A percentile compares a stretch with the other conserved stretches of the same genome.
These are phyloP conservation scores for Psophia crepitans DNA, from an alignment of 2,113 vertebrate genomes.

Conservation along the genomic window DNA sequence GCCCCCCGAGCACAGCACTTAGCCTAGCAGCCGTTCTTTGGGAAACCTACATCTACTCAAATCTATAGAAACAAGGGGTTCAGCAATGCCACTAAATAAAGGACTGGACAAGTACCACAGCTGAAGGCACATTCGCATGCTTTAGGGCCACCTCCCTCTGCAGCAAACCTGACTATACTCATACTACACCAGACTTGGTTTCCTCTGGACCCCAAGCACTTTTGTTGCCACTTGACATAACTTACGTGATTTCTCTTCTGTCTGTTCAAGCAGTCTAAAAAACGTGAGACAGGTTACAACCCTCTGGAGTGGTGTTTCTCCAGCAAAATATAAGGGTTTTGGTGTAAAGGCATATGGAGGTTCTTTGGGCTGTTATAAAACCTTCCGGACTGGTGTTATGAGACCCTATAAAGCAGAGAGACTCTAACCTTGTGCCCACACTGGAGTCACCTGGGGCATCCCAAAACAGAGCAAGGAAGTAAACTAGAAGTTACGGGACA, in stretches of 20 bases:
- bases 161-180: neutral
- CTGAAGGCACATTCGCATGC: neutral
- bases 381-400: neutral
- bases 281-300: neutral
- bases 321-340: neutral
- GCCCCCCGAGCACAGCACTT: neutral
- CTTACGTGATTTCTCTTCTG: neutral
- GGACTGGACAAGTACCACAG: neutral
- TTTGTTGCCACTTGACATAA: neutral
- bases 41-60: neutral
- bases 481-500: neutral
- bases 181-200: neutral
- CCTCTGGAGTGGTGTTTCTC: neutral
- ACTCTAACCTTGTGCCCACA: rapidly evolving
- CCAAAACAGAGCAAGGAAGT: neutral
- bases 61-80: neutral
- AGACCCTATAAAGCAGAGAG: neutral
- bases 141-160: neutral
- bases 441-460: neutral
- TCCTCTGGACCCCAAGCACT: neutral
- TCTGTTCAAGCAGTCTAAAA: neutral
- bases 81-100: neutral
- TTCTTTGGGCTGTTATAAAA: neutral
- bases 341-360: neutral
- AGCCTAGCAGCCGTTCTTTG: neutral